A percentile compares a stretch with the other conserved stretches of the same genome.
phyloP scores from a whole-genome alignment of 2,797 vertebrate species.

The Melanotaenia boesemani region DNA sequence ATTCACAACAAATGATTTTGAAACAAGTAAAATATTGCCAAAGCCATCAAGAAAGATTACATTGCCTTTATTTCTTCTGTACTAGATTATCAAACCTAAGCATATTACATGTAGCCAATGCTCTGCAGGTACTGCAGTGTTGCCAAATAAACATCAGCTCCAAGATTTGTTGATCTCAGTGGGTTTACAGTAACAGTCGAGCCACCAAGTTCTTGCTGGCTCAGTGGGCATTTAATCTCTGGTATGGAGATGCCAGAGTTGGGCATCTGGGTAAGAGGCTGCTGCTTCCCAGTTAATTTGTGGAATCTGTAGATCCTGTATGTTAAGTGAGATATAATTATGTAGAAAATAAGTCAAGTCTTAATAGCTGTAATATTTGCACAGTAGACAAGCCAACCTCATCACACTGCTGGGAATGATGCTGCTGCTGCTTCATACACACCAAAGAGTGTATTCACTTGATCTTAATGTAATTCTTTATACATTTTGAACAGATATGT shows the following conservation, averaged over 20 bases:
- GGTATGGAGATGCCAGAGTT: not conserved
- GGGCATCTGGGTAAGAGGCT: not conserved
- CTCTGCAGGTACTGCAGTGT: conserved; percentile 1
- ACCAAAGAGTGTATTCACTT: too few relatives aligned
- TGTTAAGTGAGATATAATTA: not conserved
- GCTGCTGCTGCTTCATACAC: too few relatives aligned
- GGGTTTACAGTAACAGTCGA: not conserved
- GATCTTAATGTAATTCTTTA: too few relatives aligned
- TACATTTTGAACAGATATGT: too few relatives aligned
- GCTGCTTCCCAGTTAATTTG: not conserved
- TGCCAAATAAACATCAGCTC: not conserved
- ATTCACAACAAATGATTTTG: too few relatives aligned
- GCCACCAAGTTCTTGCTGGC: not conserved
- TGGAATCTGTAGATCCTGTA: not conserved
- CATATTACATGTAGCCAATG: conserved; percentile 2
- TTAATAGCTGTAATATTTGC: too few relatives aligned
- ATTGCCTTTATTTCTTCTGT: too few relatives aligned
- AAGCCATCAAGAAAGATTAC: too few relatives aligned
- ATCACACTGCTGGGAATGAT: not conserved
- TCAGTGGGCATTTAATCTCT: not conserved
- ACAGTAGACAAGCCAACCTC: not conserved
- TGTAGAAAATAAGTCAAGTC: not conserved
- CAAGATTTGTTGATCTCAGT: not conserved
- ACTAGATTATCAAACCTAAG: too few relatives aligned
- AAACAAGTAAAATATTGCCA: too few relatives aligned